Evolutionary conservation across 1,140 invertebrate species (phyloP).

Genomic region (Berghia stephanieae): DNA sequence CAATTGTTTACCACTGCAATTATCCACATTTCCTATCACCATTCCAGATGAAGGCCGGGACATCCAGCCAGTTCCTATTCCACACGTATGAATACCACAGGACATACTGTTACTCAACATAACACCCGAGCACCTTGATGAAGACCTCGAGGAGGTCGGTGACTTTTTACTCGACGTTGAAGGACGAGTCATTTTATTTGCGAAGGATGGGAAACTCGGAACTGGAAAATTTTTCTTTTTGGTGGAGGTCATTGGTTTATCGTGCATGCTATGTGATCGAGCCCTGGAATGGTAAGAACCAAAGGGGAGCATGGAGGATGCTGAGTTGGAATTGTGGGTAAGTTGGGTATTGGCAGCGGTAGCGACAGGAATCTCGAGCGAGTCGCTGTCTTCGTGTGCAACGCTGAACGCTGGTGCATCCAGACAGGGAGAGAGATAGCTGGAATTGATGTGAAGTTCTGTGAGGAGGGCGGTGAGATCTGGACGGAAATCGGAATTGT

Average conservation of each 20-base stretch:
- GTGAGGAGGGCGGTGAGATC: slow-evolving; percentile 82
- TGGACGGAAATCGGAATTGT: slow-evolving; percentile 76
- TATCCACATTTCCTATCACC: background rate
- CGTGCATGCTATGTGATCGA: slow-evolving; percentile 39
- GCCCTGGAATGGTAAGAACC: slow-evolving; percentile 42
- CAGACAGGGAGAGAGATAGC: slow-evolving; percentile 81
- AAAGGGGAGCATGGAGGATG: slow-evolving; percentile 36
- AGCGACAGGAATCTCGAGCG: slow-evolving; percentile 67
- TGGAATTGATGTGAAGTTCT: slow-evolving; percentile 78
- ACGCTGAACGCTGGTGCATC: slow-evolving; percentile 80
- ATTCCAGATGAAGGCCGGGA: slow-evolving; percentile 1
- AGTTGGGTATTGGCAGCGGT: slow-evolving; percentile 40
- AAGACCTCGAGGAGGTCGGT: background rate
- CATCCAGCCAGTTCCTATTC: background rate
- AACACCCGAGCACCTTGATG: background rate
- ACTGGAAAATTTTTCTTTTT: slow-evolving; percentile 34
- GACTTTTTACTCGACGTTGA: background rate
- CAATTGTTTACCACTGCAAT: background rate
- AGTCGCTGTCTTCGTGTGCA: slow-evolving; percentile 72
- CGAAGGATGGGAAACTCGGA: slow-evolving; percentile 5
- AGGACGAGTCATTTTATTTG: background rate
- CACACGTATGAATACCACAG: slow-evolving; percentile 15
- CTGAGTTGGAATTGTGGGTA: background rate
- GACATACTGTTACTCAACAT: slow-evolving; percentile 32
- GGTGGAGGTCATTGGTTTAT: slow-evolving; percentile 26